Evolutionary conservation across 2,888 invertebrate genomes (phyloP).

Genomic region (Diarsia mendica): DNA sequence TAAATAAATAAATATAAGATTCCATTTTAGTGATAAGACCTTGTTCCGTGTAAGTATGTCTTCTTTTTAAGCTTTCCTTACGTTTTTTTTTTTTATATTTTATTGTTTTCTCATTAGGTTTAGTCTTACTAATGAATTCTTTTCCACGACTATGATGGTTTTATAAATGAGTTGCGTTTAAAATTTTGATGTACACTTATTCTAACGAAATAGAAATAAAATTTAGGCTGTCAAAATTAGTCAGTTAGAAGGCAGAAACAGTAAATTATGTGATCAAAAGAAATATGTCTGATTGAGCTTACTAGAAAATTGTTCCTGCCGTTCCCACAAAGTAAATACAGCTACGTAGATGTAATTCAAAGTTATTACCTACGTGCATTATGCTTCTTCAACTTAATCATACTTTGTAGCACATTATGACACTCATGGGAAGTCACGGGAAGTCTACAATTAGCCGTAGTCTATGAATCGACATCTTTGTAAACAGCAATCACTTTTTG

Average conservation of each 20-base stretch:
- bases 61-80: too few species aligned
- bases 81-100: too few species aligned
- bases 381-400: constrained; percentile 17
- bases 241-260: not conserved
- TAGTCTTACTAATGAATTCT: too few species aligned
- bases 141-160: not conserved
- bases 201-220: not conserved
- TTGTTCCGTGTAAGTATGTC: too few species aligned
- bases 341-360: constrained; percentile 3
- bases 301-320: not conserved
- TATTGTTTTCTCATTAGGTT: too few species aligned
- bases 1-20: not conserved
- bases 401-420: constrained; percentile 23
- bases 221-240: not conserved
- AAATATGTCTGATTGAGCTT: not conserved
- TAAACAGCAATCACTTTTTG: constrained; percentile 34
- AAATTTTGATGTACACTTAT: not conserved
- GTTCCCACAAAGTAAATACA: not conserved
- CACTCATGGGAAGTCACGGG: constrained; percentile 25
- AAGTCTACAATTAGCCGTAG: constrained; percentile 28
- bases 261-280: not conserved
- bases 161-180: not conserved
- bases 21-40: not conserved
- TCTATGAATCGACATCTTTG: constrained; percentile 19
- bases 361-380: not conserved